These are phyloP conservation scores for Lycaon pictus DNA, from an alignment of 2,113 vertebrate genomes.

Conservation along the genomic window DNA sequence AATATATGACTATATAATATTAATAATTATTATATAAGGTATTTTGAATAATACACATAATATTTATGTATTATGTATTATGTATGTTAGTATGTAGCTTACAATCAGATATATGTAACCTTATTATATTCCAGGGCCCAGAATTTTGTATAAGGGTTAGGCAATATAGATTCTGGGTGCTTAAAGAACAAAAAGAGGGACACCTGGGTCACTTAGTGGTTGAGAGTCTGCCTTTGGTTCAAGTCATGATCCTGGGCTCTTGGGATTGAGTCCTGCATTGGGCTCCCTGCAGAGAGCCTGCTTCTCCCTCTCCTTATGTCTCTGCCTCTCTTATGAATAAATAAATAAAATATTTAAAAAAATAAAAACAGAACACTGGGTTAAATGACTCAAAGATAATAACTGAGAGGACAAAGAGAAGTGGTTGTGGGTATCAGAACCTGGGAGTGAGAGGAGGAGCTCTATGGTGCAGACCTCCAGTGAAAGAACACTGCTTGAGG, in stretches of 20 bases:
- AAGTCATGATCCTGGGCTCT: no score
- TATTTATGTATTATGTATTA: no score
- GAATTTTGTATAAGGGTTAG: background rate
- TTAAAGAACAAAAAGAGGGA: background rate
- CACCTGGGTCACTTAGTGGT: no score
- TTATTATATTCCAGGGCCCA: background rate
- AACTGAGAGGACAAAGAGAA: no score
- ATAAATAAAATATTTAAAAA: background rate
- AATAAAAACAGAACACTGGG: background rate
- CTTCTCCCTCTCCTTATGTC: no score
- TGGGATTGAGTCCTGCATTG: no score
- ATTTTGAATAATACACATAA: background rate
- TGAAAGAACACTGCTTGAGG: accelerated
- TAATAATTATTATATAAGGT: background rate
- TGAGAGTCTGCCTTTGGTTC: no score
- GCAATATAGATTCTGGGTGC: background rate
- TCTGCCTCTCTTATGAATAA: no score
- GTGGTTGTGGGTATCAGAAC: background rate
- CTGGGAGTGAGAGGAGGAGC: background rate
- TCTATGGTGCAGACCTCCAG: no score
- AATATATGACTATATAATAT: background rate
- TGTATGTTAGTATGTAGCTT: no score
- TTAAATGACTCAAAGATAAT: background rate
- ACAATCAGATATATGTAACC: background rate
- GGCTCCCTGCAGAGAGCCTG: no score